A percentile compares a stretch with the other conserved stretches of the same genome.
Evolutionary conservation across 2,797 vertebrate species (phyloP).

Genomic region (Myotis daubentonii): DNA sequence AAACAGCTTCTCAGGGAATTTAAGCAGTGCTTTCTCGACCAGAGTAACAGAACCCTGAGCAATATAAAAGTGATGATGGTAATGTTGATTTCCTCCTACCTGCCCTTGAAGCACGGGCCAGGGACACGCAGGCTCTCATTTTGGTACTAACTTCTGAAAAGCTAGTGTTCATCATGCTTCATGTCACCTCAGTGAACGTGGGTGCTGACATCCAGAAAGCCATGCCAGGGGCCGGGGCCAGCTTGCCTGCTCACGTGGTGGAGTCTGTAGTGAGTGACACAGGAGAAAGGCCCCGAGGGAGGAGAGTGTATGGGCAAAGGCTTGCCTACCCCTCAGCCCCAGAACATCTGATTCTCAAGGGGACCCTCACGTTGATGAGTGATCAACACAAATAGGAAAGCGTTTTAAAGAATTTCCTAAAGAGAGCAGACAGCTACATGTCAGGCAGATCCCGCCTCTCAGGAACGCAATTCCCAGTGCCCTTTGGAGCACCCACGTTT

Average conservation of each 20-base stretch:
- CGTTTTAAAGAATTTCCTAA: too few species aligned
- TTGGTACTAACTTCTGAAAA: neutral
- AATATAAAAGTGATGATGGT: neutral
- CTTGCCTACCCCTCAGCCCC: neutral
- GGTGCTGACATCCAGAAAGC: neutral
- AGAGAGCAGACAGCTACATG: too few species aligned
- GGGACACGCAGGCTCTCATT: too few species aligned
- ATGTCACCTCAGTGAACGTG: too few species aligned
- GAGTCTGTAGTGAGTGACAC: neutral
- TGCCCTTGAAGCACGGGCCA: neutral
- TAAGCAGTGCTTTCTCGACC: neutral
- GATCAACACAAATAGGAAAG: neutral
- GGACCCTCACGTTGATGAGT: neutral
- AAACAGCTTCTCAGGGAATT: rapidly evolving
- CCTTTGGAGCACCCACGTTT: too few species aligned
- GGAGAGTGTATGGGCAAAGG: neutral
- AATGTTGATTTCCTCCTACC: neutral
- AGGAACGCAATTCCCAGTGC: too few species aligned
- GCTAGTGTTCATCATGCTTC: too few species aligned
- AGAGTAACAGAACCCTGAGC: rapidly evolving
- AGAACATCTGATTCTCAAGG: neutral
- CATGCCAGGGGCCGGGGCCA: neutral
- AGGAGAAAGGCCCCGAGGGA: neutral
- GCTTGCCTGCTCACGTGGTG: neutral
- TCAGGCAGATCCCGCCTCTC: too few species aligned